phyloP scores from a whole-genome alignment of 1,140 invertebrate species.

The Sogatella furcifera region DNA sequence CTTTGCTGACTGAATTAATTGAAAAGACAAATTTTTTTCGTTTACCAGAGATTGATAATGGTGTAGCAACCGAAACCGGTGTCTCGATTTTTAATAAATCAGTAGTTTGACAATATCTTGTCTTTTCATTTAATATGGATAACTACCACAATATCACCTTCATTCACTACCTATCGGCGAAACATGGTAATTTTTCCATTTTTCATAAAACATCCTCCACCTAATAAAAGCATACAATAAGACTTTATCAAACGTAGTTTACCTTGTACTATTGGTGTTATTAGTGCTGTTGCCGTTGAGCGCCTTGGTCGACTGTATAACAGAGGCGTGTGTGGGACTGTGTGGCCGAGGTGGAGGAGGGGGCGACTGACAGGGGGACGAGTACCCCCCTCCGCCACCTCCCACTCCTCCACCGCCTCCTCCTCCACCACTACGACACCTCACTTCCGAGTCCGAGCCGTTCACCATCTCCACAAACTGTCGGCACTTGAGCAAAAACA shows the following conservation, averaged over 20 bases:
- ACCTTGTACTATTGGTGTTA: slow-evolving; percentile 26
- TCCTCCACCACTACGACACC: neutral
- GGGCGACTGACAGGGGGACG: slow-evolving; percentile 31
- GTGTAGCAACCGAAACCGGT: too few species aligned
- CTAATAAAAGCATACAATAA: too few species aligned
- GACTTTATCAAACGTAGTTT: neutral
- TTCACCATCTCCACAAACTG: slow-evolving; percentile 96
- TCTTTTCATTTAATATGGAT: too few species aligned
- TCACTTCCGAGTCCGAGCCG: slow-evolving; percentile 62
- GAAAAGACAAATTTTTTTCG: too few species aligned
- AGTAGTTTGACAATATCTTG: too few species aligned
- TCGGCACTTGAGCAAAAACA: slow-evolving; percentile 91
- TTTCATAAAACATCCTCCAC: too few species aligned
- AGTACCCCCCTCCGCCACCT: neutral
- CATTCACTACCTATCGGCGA: too few species aligned
- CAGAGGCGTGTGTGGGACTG: slow-evolving; percentile 49
- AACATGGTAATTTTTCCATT: too few species aligned
- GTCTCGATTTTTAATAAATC: too few species aligned
- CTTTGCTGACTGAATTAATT: too few species aligned
- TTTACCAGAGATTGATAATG: too few species aligned
- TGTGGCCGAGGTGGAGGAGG: slow-evolving; percentile 30
- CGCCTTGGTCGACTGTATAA: slow-evolving; percentile 61
- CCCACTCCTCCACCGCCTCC: slow-evolving; percentile 17
- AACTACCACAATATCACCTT: too few species aligned
- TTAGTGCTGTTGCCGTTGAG: slow-evolving; percentile 40